Base-by-base conservation (phyloP, 2,888 invertebrate species). In the Drosophila kambysellisi region DNA sequence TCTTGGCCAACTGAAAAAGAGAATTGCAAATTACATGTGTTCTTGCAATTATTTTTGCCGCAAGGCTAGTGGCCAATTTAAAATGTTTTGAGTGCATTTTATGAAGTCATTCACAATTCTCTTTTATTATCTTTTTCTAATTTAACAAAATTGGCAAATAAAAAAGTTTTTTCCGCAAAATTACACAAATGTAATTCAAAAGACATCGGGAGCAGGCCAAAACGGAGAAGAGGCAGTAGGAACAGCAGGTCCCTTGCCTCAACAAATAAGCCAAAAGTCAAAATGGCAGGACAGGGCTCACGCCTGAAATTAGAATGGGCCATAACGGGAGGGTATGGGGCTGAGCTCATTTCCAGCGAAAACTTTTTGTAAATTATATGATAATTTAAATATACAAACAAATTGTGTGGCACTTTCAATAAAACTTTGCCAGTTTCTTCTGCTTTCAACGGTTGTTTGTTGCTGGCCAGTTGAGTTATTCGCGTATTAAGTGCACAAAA, bases 321-420 rank as follows among this genome's bases (percentile, higher is more conserved):
- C 69, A 37, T 46, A 58, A 58, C 58, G 53, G 60, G 65, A 25
- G 20, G 20, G 20, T 25, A 1, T 0, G 53, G 68, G 59, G 50
- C 48, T 20, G 75, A 74, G 74, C 76, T 82, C 85, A 82, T 79
- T 85, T 83, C 82, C 66, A 53, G 63, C 35, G 62, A 81, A 87
- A 90, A 83, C 66, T 83, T 90, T 88, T 71, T 12, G 66, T 74
- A 86, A 88, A 88, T 87, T 90, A 76, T 87, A 89, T 89, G 85
- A 89, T 85, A 87, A 87, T 88, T 88, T 88, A 83, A 88, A 89
- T 90, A 89, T 87, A 87, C 91, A 88, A 88, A 88, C 87, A 88
- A 88, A 88, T 88, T 88, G 90, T 88, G 87, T 89, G 87, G 91
- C 90, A 83, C 74, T 90, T 88, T 83, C 88, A 89, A 90, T 89